These are phyloP conservation scores for Tauraco erythrolophus DNA, from an alignment of 2,113 vertebrate genomes.

Conservation along the genomic window DNA sequence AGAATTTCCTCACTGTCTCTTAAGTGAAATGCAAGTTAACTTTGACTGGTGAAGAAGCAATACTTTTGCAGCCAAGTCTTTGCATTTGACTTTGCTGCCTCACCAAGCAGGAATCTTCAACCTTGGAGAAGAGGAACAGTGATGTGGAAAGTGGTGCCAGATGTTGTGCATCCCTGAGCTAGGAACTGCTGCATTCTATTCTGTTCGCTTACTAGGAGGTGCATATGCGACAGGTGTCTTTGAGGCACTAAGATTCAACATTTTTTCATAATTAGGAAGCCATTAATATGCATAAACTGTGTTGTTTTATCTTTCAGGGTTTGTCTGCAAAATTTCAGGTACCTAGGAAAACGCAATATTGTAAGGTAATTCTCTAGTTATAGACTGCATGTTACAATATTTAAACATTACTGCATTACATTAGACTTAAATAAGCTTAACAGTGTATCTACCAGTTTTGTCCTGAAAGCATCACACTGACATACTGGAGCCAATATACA, in stretches of 20 bases:
- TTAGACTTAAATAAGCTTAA: background rate
- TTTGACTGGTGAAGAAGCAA: background rate
- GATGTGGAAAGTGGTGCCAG: background rate
- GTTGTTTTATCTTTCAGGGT: conserved; percentile 79
- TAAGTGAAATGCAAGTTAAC: background rate
- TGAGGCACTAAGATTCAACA: background rate
- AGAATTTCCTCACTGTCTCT: background rate
- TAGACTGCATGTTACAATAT: background rate
- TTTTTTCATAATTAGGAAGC: background rate
- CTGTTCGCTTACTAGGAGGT: background rate
- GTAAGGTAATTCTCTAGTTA: conserved; percentile 84
- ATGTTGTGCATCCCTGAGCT: background rate
- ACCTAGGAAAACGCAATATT: conserved; percentile 95
- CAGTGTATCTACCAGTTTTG: background rate
- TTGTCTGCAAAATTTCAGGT: conserved; percentile 97
- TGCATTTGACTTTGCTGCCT: background rate
- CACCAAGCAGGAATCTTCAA: background rate
- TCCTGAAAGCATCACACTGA: background rate
- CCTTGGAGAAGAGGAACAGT: background rate
- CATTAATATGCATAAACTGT: background rate
- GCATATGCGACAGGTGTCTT: background rate
- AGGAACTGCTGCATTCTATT: background rate
- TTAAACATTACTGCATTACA: background rate
- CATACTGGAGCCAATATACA: background rate
- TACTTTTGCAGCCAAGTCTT: background rate